Percentiles rank a stretch among this genome's conserved stretches.
Evolutionary conservation across 30 jellyfish, hydroid and myxozoan genomes (phyloP).

Genomic region (Cassiopea xamachana): DNA sequence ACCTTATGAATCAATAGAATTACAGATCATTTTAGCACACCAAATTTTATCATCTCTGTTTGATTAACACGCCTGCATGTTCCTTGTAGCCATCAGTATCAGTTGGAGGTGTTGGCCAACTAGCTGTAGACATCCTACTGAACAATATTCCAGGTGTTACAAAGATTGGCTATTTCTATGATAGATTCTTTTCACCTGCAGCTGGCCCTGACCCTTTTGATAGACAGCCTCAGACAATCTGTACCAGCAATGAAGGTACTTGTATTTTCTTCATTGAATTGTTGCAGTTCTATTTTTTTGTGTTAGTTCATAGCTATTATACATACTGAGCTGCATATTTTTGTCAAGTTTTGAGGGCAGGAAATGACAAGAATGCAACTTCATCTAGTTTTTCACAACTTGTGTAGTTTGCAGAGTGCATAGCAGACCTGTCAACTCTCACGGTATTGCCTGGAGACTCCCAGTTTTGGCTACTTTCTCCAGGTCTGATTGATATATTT

Average conservation of each 20-base stretch:
- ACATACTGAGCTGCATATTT: no score
- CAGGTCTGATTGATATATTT: no score
- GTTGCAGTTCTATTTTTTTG: neutral
- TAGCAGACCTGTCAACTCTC: no score
- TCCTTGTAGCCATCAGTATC: constrained; percentile 58
- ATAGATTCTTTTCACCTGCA: constrained; percentile 45
- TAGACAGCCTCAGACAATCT: constrained; percentile 19
- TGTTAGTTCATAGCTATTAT: neutral
- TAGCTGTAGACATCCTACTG: constrained; percentile 56
- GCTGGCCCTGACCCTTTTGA: constrained; percentile 72
- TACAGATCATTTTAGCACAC: no score
- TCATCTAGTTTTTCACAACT: no score
- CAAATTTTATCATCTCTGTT: neutral
- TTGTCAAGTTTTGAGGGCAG: no score
- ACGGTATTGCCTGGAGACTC: no score
- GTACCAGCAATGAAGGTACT: constrained; percentile 71
- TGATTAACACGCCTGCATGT: neutral
- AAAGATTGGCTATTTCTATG: constrained; percentile 58
- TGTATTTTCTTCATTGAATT: neutral
- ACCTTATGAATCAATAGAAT: neutral
- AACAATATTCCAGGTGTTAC: constrained; percentile 44
- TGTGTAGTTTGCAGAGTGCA: no score
- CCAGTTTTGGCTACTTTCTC: no score
- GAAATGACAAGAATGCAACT: no score
- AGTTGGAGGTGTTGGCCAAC: constrained; percentile 75